These are phyloP conservation scores for Rutilus rutilus DNA, from an alignment of 2,113 vertebrate genomes.

Conservation along the genomic window DNA sequence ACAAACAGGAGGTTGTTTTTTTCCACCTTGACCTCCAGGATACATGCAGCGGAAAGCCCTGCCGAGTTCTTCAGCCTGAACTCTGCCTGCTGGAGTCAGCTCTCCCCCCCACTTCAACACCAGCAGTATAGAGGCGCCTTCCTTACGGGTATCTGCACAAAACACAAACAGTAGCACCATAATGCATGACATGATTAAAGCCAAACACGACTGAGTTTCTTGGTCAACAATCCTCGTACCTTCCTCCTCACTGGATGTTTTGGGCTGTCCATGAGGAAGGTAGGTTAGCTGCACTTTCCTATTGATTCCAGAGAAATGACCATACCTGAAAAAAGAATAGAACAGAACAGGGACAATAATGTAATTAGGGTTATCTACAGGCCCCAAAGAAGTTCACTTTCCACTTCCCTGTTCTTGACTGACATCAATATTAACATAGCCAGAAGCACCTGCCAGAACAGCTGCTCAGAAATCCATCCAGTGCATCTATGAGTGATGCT, in stretches of 20 bases:
- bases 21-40: constrained; percentile 92
- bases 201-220: background rate
- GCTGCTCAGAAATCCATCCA: constrained; percentile 7
- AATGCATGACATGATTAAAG: background rate
- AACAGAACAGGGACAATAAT: background rate
- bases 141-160: constrained; percentile 79
- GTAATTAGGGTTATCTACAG: background rate
- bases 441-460: background rate
- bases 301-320: constrained; percentile 99
- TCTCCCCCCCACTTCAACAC: constrained; percentile 98
- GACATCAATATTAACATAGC: constrained; percentile 2
- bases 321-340: constrained; percentile 82
- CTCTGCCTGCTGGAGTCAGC: constrained; percentile 90
- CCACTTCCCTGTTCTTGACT: background rate
- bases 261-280: constrained; percentile 90
- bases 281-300: constrained; percentile 97
- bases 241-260: constrained; percentile 92
- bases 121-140: constrained; percentile 86
- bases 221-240: constrained; percentile 73
- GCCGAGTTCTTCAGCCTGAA: constrained; percentile 96
- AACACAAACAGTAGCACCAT: constrained; percentile 11
- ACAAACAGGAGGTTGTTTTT: constrained; percentile 14
- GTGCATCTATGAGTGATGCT: background rate
- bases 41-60: constrained; percentile 98
- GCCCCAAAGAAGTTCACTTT: background rate